Evolutionary conservation across 2,888 invertebrate genomes (phyloP).

Genomic region (Perdita meconis): DNA sequence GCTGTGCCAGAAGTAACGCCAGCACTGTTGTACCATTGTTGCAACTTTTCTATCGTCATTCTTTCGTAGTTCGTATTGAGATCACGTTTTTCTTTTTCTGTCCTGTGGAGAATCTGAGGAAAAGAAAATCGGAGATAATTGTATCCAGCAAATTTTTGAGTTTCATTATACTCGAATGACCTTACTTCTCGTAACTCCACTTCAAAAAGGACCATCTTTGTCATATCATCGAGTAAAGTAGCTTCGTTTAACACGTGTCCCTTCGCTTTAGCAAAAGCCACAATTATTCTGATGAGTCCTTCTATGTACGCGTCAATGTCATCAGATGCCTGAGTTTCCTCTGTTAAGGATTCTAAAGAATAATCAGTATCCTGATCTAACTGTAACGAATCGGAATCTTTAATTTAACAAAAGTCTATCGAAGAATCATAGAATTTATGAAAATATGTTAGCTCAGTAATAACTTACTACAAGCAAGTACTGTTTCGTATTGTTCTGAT

Average conservation of each 20-base stretch:
- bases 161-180: neutral
- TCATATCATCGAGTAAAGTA: conserved; percentile 15
- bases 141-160: too few relatives aligned
- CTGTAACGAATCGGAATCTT: conserved; percentile 27
- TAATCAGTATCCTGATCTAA: conserved; percentile 26
- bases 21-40: conserved; percentile 41
- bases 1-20: neutral
- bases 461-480: conserved; percentile 36
- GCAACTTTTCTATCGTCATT: conserved; percentile 45
- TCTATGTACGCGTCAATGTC: neutral
- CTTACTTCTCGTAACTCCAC: conserved; percentile 24
- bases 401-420: too few relatives aligned
- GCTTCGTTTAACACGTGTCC: conserved; percentile 11
- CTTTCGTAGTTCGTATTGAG: conserved; percentile 7
- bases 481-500: conserved; percentile 31
- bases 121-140: neutral
- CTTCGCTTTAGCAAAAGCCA: conserved; percentile 29
- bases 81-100: conserved; percentile 12
- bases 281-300: conserved; percentile 1
- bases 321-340: neutral
- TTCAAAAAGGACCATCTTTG: conserved; percentile 27
- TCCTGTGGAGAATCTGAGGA: conserved; percentile 37
- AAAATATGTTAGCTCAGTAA: neutral
- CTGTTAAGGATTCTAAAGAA: neutral
- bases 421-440: neutral